Evolutionary conservation across 2,888 invertebrate species (phyloP).

Genomic region (Clepsis dumicolana): DNA sequence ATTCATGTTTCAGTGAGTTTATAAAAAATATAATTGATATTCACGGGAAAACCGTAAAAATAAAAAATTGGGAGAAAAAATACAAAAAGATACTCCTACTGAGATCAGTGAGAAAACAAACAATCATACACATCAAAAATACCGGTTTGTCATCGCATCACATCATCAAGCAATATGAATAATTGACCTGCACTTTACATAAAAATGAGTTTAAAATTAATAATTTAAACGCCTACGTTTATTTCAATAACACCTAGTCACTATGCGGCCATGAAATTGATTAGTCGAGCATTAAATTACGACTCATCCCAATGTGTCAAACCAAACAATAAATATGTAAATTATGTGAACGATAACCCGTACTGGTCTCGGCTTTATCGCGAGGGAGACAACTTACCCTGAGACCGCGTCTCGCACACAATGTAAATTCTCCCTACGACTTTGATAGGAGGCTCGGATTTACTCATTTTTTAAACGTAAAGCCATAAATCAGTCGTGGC

Average conservation of each 20-base stretch:
- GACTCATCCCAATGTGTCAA: slow-evolving; percentile 21
- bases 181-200: neutral
- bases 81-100: no score
- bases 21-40: no score
- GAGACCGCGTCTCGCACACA: slow-evolving; percentile 24
- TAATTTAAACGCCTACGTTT: slow-evolving; percentile 5
- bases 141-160: neutral
- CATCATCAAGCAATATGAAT: slow-evolving; percentile 3
- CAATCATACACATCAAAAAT: neutral
- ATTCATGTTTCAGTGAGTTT: no score
- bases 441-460: slow-evolving; percentile 43
- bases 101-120: no score
- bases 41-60: no score
- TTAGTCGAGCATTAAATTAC: slow-evolving; percentile 3
- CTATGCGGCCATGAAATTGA: slow-evolving; percentile 22
- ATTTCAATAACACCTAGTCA: slow-evolving; percentile 23
- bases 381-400: slow-evolving; percentile 7
- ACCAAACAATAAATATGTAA: slow-evolving; percentile 25
- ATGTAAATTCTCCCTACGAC: slow-evolving; percentile 2
- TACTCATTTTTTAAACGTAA: slow-evolving; percentile 43
- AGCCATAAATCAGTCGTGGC: slow-evolving; percentile 25
- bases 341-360: slow-evolving; percentile 23
- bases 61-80: no score
- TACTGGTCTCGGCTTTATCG: slow-evolving; percentile 14
- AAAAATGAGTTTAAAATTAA: slow-evolving; percentile 8